A percentile compares a stretch with the other conserved stretches of the same genome.
Conservation (phyloP, 2,888 invertebrate genomes). For the Sinelater perroti region DNA sequence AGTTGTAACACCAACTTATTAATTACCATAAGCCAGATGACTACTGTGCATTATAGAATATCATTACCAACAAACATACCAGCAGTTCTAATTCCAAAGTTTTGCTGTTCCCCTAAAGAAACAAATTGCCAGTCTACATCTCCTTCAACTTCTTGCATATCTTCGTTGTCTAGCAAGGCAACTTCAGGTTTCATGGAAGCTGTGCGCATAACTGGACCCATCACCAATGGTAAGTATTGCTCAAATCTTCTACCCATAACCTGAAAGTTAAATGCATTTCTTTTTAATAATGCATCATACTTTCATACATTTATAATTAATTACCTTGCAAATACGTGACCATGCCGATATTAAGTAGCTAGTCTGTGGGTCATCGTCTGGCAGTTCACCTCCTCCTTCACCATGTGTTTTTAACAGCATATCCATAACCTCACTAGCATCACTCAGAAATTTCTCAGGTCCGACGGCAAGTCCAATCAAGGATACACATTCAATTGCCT, state of each 20-base stretch:
- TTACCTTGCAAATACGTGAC: constrained; percentile 94
- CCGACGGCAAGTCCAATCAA: constrained; percentile 92
- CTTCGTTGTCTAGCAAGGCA: constrained; percentile 86
- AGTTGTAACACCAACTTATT: constrained; percentile 18
- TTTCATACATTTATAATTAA: background rate
- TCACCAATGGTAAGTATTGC: constrained; percentile 92
- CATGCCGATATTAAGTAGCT: constrained; percentile 98
- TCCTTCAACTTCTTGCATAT: constrained; percentile 82
- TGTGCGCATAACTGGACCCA: constrained; percentile 92
- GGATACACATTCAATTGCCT: constrained; percentile 99
- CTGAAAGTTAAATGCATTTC: constrained; percentile 39
- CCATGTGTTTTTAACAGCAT: constrained; percentile 90
- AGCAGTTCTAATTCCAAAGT: constrained; percentile 92
- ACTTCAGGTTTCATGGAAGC: constrained; percentile 95
- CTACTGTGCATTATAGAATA: constrained; percentile 17
- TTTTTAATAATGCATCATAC: background rate
- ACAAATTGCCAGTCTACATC: constrained; percentile 96
- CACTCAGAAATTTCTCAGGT: constrained; percentile 83
- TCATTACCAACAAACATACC: constrained; percentile 61
- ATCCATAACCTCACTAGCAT: constrained; percentile 96
- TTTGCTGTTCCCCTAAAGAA: constrained; percentile 92
- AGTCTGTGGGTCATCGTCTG: constrained; percentile 96
- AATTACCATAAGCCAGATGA: constrained; percentile 12
- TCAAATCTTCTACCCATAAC: constrained; percentile 80
- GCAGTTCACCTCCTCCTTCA: constrained; percentile 80